These are phyloP conservation scores for Phoenicopterus ruber DNA, from an alignment of 2,113 vertebrate species.

Conservation along the genomic window DNA sequence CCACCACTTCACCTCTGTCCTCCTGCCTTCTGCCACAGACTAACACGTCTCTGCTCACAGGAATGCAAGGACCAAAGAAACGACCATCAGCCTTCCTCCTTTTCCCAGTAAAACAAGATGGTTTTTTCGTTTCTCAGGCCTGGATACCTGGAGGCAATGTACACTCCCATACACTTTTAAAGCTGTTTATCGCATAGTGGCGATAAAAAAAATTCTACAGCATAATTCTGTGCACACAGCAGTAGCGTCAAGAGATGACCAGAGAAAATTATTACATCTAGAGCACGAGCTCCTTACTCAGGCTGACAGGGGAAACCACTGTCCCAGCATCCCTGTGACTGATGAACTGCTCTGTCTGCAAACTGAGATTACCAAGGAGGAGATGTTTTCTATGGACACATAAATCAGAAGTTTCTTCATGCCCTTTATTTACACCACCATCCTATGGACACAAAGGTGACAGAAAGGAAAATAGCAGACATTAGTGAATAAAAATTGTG, in stretches of 20 bases:
- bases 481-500: background rate
- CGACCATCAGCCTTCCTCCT: background rate
- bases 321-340: background rate
- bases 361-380: background rate
- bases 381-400: background rate
- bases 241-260: background rate
- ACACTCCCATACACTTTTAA: background rate
- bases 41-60: background rate
- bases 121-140: background rate
- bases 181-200: fast-evolving
- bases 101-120: background rate
- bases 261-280: background rate
- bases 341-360: background rate
- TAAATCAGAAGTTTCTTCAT: background rate
- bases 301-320: background rate
- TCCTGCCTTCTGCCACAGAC: fast-evolving
- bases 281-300: background rate
- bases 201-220: fast-evolving
- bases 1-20: background rate
- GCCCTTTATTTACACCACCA: background rate
- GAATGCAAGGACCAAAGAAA: background rate
- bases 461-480: background rate
- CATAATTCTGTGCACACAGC: background rate
- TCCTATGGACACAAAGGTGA: background rate
- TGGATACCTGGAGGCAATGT: background rate